Evolutionary conservation across 2,888 invertebrate genomes (phyloP), one percentile per base, ranked within the genome.

Genomic region (Steromphala cineraria): DNA sequence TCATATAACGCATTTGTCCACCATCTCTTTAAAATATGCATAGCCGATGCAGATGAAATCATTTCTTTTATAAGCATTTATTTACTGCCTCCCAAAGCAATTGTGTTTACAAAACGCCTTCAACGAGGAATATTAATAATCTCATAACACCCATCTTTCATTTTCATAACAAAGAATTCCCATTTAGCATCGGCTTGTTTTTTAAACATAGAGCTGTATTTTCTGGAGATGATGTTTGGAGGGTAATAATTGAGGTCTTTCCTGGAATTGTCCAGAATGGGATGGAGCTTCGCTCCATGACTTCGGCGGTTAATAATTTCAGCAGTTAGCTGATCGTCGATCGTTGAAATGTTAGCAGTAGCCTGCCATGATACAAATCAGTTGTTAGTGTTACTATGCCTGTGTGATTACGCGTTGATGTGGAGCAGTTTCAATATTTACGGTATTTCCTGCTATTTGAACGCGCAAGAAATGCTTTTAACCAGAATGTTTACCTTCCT

Each of bases 381-480:
- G 21, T 56, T 71, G 62, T 79, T 71, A 71, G 28, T 79, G 52
- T 67, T 24, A 71, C 52, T 31, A 67, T 79, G 52, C 62, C 62
- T 46, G 21, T 53, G 53, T 53, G 71, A 71, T 71, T 79, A 53
- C 79, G 71, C 75, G 75, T 21, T 52, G 79, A 78, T 75, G 80
- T 67, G 82, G 55, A 77, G 76, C 78, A 75, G 78, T 78, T 80
- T 71, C 78, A 82, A 82, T 82, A 82, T 82, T 82, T 82, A 80
- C 80, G 53, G 62, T 76, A 80, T 81, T 82, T 82, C 80, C 80
- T 80, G 80, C 10, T 67, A 19, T 81, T 75, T 56, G 21, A 67
- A 71, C 75, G 74, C 79, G 80, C 79, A 78, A 75, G 80, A 71
- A 78, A 76, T 76, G 80, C 80, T 80, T 82, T 82, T 82, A 81